Base-by-base conservation (phyloP, 2,888 invertebrate genomes). In the Aproaerema taeniolella region DNA sequence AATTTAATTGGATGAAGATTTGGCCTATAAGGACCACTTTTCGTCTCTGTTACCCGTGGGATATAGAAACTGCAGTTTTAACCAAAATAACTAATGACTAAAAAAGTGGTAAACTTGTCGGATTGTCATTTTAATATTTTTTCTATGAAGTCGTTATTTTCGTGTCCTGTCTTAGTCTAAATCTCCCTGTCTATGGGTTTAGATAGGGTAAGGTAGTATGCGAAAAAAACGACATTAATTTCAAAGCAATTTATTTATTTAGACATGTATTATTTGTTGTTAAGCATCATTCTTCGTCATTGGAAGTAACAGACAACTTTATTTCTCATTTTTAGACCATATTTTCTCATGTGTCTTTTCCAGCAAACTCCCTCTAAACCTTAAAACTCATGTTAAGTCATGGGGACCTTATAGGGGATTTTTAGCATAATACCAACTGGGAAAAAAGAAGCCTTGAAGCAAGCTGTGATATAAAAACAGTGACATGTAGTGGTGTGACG, bases 401-500 rank as follows among this genome's bases (percentile, higher is more conserved):
- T 1, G 8, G 26, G 9, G 24, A 2, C 12, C 31, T 8, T 10
- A n/a, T 32, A 14, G 17, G 31, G n/a, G n/a, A n/a, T 32, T 31
- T 36, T 28, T 36, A 36, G 35, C 28, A 11, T 36, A 14, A 2
- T 26, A 31, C 30, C 34, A 28, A 11, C 13, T 13, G 30, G 34
- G 6, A 36, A 24, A 29, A 24, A 13, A n/a, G 34, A 37, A 39
- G 33, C 25, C 17, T 39, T 6, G 9, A 2, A 12, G 3, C 24
- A 14, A 25, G 35, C 36, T 41, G 40, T 38, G 38, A 17, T 37
- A 12, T 14, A n/a, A n/a, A 39, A 39, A 46, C 48, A 49, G 50
- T 51, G 53, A 53, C 48, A 40, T 39, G 40, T 38, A 45, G 49
- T 50, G 53, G 39, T 46, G 48, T 49, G 50, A 49, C 35, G 50